A percentile compares a stretch with the other conserved stretches of the same genome.
phyloP scores from a whole-genome alignment of 2,888 invertebrate genomes.

The Caradrina clavipalpis region DNA sequence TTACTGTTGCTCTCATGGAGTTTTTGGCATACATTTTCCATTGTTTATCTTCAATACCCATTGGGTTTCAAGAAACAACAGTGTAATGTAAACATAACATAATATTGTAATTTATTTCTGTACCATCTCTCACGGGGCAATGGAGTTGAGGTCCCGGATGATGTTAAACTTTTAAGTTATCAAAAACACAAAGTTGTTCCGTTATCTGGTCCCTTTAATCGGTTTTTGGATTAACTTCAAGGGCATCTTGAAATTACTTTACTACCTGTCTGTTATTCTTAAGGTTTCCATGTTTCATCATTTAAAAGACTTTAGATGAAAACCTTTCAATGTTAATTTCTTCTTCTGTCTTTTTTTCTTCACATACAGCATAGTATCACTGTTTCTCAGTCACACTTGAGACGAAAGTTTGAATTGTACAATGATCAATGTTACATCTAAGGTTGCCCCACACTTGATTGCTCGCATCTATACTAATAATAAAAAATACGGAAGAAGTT shows the following conservation, averaged over 20 bases:
- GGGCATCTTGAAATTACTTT: constrained; percentile 3
- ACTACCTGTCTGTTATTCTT: constrained; percentile 22
- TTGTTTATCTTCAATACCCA: constrained; percentile 25
- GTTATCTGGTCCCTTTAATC: constrained; percentile 28
- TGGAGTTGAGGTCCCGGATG: background rate
- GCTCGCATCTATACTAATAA: too few species aligned
- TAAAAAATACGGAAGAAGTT: too few species aligned
- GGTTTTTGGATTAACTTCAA: constrained; percentile 31
- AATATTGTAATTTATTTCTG: constrained; percentile 10
- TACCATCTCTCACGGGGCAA: constrained; percentile 2
- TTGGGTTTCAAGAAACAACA: constrained; percentile 21
- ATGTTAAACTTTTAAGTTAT: constrained; percentile 39
- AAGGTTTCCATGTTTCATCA: constrained; percentile 8
- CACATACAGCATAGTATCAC: too few species aligned
- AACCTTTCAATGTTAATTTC: background rate
- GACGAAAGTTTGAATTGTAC: too few species aligned
- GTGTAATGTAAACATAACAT: constrained; percentile 7
- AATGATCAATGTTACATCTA: too few species aligned
- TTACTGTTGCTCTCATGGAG: background rate
- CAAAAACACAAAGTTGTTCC: constrained; percentile 38
- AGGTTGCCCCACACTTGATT: too few species aligned
- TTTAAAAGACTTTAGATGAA: background rate
- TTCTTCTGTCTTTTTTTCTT: background rate
- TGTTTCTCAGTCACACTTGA: too few species aligned
- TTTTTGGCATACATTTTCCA: constrained; percentile 14